Evolutionary conservation across 2,888 invertebrate species (phyloP).

Genomic region (Drosophila quinaria): DNA sequence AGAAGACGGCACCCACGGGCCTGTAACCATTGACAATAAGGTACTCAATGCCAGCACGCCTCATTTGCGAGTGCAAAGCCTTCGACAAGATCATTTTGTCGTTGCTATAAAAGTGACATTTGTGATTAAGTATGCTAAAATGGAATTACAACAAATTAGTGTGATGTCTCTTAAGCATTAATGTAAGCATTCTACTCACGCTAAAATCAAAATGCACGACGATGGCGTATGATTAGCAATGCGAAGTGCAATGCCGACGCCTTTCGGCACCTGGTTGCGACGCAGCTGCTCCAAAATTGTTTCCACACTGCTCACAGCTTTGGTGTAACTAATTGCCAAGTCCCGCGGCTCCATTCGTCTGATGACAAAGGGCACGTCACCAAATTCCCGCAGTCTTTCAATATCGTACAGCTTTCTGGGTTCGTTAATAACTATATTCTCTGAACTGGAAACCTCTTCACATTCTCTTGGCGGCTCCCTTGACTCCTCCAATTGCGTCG

Average conservation of each 20-base stretch:
- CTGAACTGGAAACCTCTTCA: background rate
- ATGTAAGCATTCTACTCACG: constrained; percentile 53
- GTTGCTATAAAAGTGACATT: constrained; percentile 71
- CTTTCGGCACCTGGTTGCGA: constrained; percentile 36
- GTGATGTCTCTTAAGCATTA: background rate
- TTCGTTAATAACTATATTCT: background rate
- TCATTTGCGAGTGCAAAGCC: constrained; percentile 37
- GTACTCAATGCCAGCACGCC: constrained; percentile 61
- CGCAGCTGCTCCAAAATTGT: constrained; percentile 48
- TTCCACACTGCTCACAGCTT: constrained; percentile 47
- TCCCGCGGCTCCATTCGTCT: constrained; percentile 61
- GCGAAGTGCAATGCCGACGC: constrained; percentile 70
- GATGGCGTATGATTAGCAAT: constrained; percentile 70
- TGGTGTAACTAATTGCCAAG: constrained; percentile 51
- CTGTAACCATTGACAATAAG: constrained; percentile 61
- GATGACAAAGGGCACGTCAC: constrained; percentile 64
- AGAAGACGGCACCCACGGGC: constrained; percentile 40
- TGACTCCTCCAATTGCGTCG: constrained; percentile 11
- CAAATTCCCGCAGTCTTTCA: constrained; percentile 41
- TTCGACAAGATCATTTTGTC: constrained; percentile 55
- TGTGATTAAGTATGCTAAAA: constrained; percentile 75
- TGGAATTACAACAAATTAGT: constrained; percentile 6
- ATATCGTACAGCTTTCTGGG: constrained; percentile 54
- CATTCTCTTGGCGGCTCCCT: constrained; percentile 15
- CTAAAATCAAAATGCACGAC: constrained; percentile 65